Base-by-base conservation (phyloP, 2,888 invertebrate genomes). In the Drosophila dives region DNA sequence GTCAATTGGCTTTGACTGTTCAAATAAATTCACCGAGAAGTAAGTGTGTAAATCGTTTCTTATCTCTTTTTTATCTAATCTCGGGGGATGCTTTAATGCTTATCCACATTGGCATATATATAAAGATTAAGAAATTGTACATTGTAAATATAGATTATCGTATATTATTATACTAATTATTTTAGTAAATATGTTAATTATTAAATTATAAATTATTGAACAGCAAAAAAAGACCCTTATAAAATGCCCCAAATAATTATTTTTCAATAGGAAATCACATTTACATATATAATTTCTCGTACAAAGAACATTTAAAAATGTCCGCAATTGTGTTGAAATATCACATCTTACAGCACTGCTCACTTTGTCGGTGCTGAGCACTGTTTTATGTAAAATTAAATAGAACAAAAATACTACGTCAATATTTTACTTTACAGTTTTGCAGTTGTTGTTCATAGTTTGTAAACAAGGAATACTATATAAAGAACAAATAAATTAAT, bases 11-110 rank as follows among this genome's bases (percentile, higher is more conserved):
- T 61, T 67, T 64, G 83, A 58, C 50, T 69, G 62, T 81, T 81
- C 69, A 72, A 84, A 89, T 89, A 84, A 84, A 89, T 89, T 89
- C 84, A 86, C 79, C 75, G 68, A 76, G 84, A 75, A 64, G 75
- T 23, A 23, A 23, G 23, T 23, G 23, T 65, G 64, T 65, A 61
- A 65, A 40, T 33, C 11, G 55, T 38, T 23, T 61, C 45, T 55
- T 48, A 59, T 72, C 29, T 56, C 38, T 61, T 42, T 40, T n/a
- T 77, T 40, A 69, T 67, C 64, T 42, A 17, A 7, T 45, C 20
- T 45, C 23, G 1, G 2, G 1, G 12, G 15, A 42, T 55, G n/a
- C 33, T 55, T 45, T n/a, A n/a, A n/a, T n/a, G n/a, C n/a, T n/a
- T n/a, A n/a, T 40, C n/a, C 11, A 11, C 2, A n/a, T 20, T 45